These are phyloP conservation scores for Bradypodion ventrale DNA, from an alignment of 2,797 vertebrate genomes.

Conservation along the genomic window DNA sequence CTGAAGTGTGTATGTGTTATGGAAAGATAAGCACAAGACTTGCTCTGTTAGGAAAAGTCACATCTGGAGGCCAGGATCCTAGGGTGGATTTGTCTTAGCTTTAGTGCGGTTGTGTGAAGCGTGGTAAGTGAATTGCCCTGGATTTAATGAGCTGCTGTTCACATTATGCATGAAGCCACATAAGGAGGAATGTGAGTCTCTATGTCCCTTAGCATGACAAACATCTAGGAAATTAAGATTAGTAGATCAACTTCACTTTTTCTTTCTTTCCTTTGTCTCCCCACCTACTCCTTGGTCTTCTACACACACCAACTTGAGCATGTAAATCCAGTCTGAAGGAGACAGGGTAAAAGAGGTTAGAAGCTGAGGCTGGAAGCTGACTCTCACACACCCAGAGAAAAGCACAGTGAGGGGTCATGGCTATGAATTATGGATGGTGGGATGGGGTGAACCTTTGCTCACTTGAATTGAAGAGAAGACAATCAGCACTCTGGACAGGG, in stretches of 20 bases:
- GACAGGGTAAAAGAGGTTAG: constrained; percentile 36
- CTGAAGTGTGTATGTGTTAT: too few relatives aligned
- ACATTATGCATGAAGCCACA: too few relatives aligned
- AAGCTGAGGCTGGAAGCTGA: too few relatives aligned
- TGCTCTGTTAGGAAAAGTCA: too few relatives aligned
- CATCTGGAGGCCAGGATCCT: too few relatives aligned
- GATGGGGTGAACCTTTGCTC: not conserved
- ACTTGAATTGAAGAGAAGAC: not conserved
- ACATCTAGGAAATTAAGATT: not conserved
- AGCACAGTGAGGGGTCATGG: not conserved
- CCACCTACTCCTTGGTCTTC: not conserved
- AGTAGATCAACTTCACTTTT: not conserved
- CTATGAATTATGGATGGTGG: constrained; percentile 10
- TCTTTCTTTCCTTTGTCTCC: not conserved
- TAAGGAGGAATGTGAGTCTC: too few relatives aligned
- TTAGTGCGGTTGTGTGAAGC: too few relatives aligned
- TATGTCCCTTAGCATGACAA: constrained; percentile 4
- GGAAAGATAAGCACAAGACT: too few relatives aligned
- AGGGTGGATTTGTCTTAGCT: too few relatives aligned
- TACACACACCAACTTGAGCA: not conserved
- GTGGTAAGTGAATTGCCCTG: too few relatives aligned
- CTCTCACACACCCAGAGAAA: constrained; percentile 21
- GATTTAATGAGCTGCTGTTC: too few relatives aligned
- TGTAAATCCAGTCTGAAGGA: not conserved
- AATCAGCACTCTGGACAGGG: not conserved